Base-by-base conservation (phyloP, 2,113 vertebrate species). In the Dascyllus trimaculatus region DNA sequence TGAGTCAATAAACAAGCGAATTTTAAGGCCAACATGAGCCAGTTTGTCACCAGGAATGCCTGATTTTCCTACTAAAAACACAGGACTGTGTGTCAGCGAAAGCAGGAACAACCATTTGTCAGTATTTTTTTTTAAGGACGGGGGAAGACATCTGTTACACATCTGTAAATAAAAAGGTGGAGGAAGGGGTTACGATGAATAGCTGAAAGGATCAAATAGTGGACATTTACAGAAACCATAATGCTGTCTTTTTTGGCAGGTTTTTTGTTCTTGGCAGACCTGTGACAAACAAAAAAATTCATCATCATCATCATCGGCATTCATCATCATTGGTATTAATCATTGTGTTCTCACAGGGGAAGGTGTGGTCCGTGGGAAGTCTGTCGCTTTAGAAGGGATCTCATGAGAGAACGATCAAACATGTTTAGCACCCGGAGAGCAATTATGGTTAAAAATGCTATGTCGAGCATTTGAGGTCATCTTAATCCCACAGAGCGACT, bases 181-280 rank as follows among this genome's bases (percentile, higher is more conserved):
- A n/a, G 13, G 25, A 14, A 35, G 3, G 46, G 51, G 25, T 91
- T 86, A 82, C 82, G 62, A 21, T 13, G 22, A 84, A 83, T 85
- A 89, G 72, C 61, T 49, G 52, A 79, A 58, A 67, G 45, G 40
- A 77, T 75, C n/a, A 65, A 85, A 81, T 18, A 18, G 64, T 61
- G 2, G 58, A 78, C 26, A 83, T 86, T 92, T 84, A 91, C 84
- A 88, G 82, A 92, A 89, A 86, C 86, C 82, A 88, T 25, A 68
- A 64, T 4, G 79, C 60, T 84, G 40, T 86, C 82, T 92, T 88
- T 91, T 88, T 88, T 91, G 15, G 21, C 43, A 62, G 83, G 43
- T 69, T 82, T 93, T 89, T 87, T 90, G 80, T 66, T 88, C 81
- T 84, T 88, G 75, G 79, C 49, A 62, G 82, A 85, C 90, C 92